Conservation (phyloP, 2,797 vertebrate genomes). For the Pagetopsis macropterus region DNA sequence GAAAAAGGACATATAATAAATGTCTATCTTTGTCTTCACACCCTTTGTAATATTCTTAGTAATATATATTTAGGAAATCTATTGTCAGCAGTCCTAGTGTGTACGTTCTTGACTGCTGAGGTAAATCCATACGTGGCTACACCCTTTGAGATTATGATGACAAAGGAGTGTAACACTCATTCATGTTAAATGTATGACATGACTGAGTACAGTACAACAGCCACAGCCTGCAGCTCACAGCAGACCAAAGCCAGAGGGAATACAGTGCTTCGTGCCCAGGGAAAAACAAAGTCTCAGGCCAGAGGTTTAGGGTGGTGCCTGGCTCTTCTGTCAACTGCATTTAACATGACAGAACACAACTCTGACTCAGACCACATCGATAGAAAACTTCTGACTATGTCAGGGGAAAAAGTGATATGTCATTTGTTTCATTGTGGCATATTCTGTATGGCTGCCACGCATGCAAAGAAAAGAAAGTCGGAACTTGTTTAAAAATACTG, state of each 20-base stretch:
- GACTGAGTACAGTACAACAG: slow-evolving; percentile 47
- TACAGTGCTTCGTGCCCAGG: slow-evolving; percentile 66
- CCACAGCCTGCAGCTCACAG: slow-evolving; percentile 46
- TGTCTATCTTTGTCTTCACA: neutral
- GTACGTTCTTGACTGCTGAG: neutral
- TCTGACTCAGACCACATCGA: slow-evolving; percentile 74
- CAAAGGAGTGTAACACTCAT: slow-evolving; percentile 23
- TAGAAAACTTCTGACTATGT: slow-evolving; percentile 75
- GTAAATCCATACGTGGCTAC: slow-evolving; percentile 3
- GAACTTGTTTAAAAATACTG: slow-evolving; percentile 2
- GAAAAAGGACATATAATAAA: no score
- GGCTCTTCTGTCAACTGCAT: slow-evolving; percentile 80
- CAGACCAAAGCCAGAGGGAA: slow-evolving; percentile 61
- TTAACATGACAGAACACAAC: slow-evolving; percentile 84
- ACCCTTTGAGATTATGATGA: slow-evolving; percentile 29
- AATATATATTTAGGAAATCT: slow-evolving; percentile 11
- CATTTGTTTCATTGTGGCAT: slow-evolving; percentile 70
- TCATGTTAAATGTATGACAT: slow-evolving; percentile 52
- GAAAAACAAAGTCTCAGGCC: slow-evolving; percentile 77
- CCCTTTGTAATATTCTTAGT: neutral
- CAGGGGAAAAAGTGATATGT: slow-evolving; percentile 77
- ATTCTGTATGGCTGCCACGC: slow-evolving; percentile 62
- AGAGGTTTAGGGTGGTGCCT: slow-evolving; percentile 84
- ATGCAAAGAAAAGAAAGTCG: slow-evolving; percentile 29
- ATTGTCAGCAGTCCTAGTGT: slow-evolving; percentile 9